These are phyloP conservation scores for Gymnodraco acuticeps DNA, from an alignment of 2,797 vertebrate genomes.

Conservation along the genomic window DNA sequence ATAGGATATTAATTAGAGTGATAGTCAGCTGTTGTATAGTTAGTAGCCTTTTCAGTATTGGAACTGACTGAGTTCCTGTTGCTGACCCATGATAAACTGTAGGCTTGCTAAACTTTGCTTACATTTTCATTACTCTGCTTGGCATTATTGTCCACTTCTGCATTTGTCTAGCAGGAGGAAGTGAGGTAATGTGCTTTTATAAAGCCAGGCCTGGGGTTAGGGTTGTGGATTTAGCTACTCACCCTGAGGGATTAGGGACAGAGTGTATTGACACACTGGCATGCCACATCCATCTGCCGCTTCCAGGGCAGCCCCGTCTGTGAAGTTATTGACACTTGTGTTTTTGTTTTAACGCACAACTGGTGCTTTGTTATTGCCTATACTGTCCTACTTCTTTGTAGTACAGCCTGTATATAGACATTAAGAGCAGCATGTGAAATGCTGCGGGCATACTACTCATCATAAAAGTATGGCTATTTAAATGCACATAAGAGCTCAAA, in stretches of 20 bases:
- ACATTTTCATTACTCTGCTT: background rate
- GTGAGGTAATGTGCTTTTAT: slow-evolving; percentile 47
- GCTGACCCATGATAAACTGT: background rate
- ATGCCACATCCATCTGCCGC: slow-evolving; percentile 26
- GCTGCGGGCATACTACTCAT: background rate
- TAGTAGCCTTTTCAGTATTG: background rate
- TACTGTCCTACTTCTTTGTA: too few relatives aligned
- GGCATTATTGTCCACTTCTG: slow-evolving; percentile 20
- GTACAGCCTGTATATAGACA: slow-evolving; percentile 14
- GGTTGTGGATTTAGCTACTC: slow-evolving; percentile 60
- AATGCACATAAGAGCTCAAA: background rate
- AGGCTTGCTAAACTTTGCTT: slow-evolving; percentile 2
- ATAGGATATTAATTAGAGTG: background rate
- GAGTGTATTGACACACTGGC: slow-evolving; percentile 41
- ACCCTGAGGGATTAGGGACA: slow-evolving; percentile 61
- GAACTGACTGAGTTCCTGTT: background rate
- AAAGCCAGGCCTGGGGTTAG: slow-evolving; percentile 42
- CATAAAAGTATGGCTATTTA: slow-evolving; percentile 9
- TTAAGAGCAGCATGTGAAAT: background rate
- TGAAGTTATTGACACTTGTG: too few relatives aligned
- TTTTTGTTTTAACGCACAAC: too few relatives aligned
- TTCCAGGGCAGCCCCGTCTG: slow-evolving; percentile 6
- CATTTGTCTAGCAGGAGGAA: slow-evolving; percentile 45
- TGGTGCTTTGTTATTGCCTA: too few relatives aligned
- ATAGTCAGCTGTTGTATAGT: background rate